Evolutionary conservation across 2,888 invertebrate species (phyloP), one percentile per base, ranked within the genome.

Genomic region (Gortyna flavago): DNA sequence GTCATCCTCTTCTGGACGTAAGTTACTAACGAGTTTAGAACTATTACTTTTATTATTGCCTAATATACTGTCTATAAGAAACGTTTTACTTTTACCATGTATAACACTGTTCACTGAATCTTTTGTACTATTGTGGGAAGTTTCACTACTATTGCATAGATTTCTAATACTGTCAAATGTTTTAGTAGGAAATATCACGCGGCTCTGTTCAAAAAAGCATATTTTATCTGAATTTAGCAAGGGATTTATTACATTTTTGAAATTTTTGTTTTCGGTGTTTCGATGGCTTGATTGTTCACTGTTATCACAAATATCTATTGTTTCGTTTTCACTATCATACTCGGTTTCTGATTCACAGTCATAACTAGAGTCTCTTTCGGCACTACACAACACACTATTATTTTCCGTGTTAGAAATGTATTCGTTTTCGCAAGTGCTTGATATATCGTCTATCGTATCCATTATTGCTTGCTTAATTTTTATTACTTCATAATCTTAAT

Each of bases 11-110:
- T 94, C 92, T 77, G 89, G 89, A 61, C 73, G 76, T 48, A 85
- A 72, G 44, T 87, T 79, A 73, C 88, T 87, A 57, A 89, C 87
- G 73, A 85, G 86, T 79, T 89, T 87, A n/a, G 89, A 80, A 73
- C 87, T 86, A 81, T 87, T 91, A 81, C 83, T 92, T 88, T 92
- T 94, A 87, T 94, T 92, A 84, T 95, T 96, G 25, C 97, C 97
- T 91, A 97, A 93, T 87, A 97, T 97, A 91, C 94, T 97, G 89
- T 97, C 97, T 84, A 97, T 97, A 18, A 97, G 94, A 92, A 97
- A 97, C 48, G 97, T 97, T 93, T 96, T 97, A 87, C 96, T 95
- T 91, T 93, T 96, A 67, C 92, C 91, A 79, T 88, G 81, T 38
- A 88, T 85, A 32, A 88, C 77, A 89, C 80, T 85, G 61, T 92